Conservation (phyloP, 2,888 invertebrate genomes). For the Molanna angustata region DNA sequence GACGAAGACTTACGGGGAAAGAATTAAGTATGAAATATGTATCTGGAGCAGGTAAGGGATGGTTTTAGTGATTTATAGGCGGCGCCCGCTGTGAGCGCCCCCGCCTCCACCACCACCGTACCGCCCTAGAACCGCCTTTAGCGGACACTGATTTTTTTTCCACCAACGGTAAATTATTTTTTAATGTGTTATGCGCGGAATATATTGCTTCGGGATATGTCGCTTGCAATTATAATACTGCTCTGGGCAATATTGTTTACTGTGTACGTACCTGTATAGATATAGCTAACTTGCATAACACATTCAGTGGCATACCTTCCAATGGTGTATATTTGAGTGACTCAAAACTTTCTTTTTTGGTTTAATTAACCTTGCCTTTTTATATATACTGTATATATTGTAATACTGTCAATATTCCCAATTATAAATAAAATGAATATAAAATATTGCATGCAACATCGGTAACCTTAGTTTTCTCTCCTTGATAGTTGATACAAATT, state of each 20-base stretch:
- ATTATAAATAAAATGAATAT: too few species aligned
- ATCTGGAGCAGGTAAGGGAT: constrained; percentile 44
- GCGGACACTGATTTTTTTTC: constrained; percentile 32
- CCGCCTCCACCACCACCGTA: constrained; percentile 40
- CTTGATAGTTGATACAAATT: too few species aligned
- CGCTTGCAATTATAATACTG: constrained; percentile 26
- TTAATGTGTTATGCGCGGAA: constrained; percentile 27
- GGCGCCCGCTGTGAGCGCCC: constrained; percentile 45
- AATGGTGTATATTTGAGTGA: too few species aligned
- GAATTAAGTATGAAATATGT: constrained; percentile 58
- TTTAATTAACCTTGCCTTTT: too few species aligned
- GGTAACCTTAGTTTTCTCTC: too few species aligned
- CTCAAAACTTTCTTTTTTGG: too few species aligned
- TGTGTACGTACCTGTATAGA: too few species aligned
- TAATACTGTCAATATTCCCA: too few species aligned
- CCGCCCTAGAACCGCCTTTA: constrained; percentile 33
- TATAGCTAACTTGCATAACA: not conserved
- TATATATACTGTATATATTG: too few species aligned
- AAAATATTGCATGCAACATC: too few species aligned
- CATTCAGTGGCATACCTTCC: too few species aligned
- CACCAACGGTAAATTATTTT: constrained; percentile 29
- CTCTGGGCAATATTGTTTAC: not conserved
- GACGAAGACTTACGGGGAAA: constrained; percentile 39
- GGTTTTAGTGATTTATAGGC: constrained; percentile 47
- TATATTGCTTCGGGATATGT: constrained; percentile 31